Conservation (phyloP, 1,140 invertebrate genomes). For the Lasioglossum baleicum region DNA sequence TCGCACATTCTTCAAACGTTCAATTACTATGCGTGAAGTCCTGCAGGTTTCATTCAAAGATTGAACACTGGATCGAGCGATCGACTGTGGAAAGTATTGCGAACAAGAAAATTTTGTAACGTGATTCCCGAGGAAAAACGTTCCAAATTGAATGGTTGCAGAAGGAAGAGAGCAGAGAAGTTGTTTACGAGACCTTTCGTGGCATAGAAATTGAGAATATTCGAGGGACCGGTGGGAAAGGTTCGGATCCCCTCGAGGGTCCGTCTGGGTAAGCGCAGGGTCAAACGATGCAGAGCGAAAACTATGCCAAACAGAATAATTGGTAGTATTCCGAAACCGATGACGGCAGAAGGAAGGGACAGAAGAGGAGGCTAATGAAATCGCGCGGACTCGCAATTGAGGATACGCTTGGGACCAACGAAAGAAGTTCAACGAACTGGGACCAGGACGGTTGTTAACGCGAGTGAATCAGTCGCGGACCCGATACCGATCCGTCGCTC, state of each 20-base stretch:
- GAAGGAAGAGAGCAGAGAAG: background rate
- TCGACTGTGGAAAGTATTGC: too few relatives aligned
- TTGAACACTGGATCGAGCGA: conserved; percentile 4
- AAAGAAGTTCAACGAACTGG: conserved; percentile 42
- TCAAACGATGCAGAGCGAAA: too few relatives aligned
- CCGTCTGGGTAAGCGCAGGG: too few relatives aligned
- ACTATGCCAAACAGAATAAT: too few relatives aligned
- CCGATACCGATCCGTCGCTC: conserved; percentile 49
- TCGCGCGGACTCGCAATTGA: conserved; percentile 18
- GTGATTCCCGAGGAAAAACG: too few relatives aligned
- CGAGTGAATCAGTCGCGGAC: conserved; percentile 46
- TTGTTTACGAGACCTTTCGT: too few relatives aligned
- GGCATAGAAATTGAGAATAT: conserved; percentile 24
- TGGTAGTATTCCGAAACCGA: conserved; percentile 9
- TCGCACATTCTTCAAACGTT: background rate
- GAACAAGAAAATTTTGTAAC: too few relatives aligned
- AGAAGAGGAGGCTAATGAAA: background rate
- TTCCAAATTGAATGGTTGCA: conserved; percentile 13
- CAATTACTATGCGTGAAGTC: background rate
- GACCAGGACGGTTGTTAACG: conserved; percentile 28
- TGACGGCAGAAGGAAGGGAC: conserved; percentile 21
- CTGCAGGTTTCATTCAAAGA: background rate
- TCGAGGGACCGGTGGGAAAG: background rate
- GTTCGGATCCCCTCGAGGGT: too few relatives aligned
- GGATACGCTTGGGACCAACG: conserved; percentile 21